Base-by-base conservation (phyloP, 92 coral and sea anemone species). In the Epizoanthus scotinus region DNA sequence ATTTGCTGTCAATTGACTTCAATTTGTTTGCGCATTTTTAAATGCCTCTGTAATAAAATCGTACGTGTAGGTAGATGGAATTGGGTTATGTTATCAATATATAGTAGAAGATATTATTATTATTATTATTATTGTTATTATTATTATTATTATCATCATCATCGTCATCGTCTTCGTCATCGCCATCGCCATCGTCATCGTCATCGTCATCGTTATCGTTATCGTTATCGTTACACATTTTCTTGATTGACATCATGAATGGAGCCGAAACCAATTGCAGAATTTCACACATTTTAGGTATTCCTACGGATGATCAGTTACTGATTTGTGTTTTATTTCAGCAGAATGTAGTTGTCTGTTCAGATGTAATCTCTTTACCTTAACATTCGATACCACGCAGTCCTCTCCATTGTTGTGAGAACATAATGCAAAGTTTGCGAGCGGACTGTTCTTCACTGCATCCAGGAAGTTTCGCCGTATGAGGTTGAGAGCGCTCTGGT, bases 361-460 rank as follows among this genome's bases (percentile, higher is more conserved):
- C n/a, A n/a, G n/a, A n/a, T n/a, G n/a, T n/a, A n/a, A n/a, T 70
- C 10, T 10, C 4, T 89, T 85, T 12, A 93, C 96, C 63, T 89
- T 93, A 3, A 95, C 96, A 61, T 95, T 95, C 31, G 81, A 78
- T 31, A 95, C 89, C 27, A 89, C 91, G 57, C 99, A 95, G 81
- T 95, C 97, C 31, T 79, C 86, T 15, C 89, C 87, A 17, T 87
- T 70, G 44, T 90, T 93, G 75, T 80, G 87, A 19, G 78, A 67
- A 71, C 99, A 95, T 85, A 93, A 66, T 7, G 82, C 77, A 18
- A 70, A 44, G 34, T 93, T 87, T 1, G 99, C 91, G 71, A 95
- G 68, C 52, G 94, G 97, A 73, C 89, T 89, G 68, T 91, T 82
- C 29, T 63, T 87, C 68, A 95, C 89, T 0, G 96, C 91, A 0